A percentile compares a stretch with the other conserved stretches of the same genome.
Conservation (phyloP, 2,797 vertebrate genomes). For the Adrianichthys oophorus region DNA sequence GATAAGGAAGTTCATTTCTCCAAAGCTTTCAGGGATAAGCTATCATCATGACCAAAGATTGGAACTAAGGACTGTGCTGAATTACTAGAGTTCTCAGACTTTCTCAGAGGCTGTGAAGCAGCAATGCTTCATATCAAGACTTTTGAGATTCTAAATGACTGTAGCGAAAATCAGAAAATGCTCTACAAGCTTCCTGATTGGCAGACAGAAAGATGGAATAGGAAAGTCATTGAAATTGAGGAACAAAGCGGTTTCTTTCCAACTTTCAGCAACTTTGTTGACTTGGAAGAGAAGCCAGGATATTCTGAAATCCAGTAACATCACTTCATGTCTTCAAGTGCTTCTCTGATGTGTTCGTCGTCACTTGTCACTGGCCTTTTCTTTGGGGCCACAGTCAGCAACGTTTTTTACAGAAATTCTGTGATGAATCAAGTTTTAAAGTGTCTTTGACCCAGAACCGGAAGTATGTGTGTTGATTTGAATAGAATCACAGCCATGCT, state of each 20-base stretch:
- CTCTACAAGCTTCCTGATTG: slow-evolving; percentile 35
- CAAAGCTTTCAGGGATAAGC: slow-evolving; percentile 38
- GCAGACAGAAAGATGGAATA: background rate
- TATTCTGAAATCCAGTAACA: slow-evolving; percentile 2
- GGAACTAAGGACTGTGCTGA: slow-evolving; percentile 32
- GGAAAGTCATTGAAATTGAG: background rate
- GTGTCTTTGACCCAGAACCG: too few relatives aligned
- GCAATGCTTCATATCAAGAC: slow-evolving; percentile 12
- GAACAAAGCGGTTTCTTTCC: background rate
- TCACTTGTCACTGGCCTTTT: too few relatives aligned
- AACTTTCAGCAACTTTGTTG: slow-evolving; percentile 32
- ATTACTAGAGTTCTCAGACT: slow-evolving; percentile 33
- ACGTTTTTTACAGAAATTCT: too few relatives aligned
- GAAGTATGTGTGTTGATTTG: too few relatives aligned
- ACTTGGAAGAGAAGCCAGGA: slow-evolving; percentile 16
- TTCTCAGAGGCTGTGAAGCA: slow-evolving; percentile 31
- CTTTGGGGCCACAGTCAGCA: too few relatives aligned
- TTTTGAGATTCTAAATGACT: slow-evolving; percentile 34
- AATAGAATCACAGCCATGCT: too few relatives aligned
- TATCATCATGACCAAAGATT: slow-evolving; percentile 30
- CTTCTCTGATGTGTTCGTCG: too few relatives aligned
- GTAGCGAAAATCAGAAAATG: slow-evolving; percentile 25
- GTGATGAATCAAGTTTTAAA: too few relatives aligned
- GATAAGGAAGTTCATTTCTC: slow-evolving; percentile 36
- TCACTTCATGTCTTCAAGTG: slow-evolving; percentile 2